These are phyloP conservation scores for Alcis repandata DNA, from an alignment of 2,888 invertebrate species.

Conservation along the genomic window DNA sequence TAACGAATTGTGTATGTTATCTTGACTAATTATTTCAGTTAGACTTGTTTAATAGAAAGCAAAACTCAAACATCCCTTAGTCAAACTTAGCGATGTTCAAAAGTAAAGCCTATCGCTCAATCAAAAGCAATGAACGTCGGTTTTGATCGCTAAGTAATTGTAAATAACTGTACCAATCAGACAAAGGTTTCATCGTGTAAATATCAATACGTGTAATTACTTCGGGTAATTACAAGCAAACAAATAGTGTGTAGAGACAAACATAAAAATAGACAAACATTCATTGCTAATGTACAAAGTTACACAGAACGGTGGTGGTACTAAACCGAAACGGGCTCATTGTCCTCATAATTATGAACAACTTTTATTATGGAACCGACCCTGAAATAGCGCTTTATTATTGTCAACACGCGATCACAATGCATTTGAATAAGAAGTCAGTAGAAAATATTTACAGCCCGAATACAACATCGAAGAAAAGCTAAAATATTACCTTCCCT, in stretches of 20 bases:
- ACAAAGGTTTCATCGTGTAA: slow-evolving; percentile 28
- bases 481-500: no score
- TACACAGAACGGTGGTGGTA: no score
- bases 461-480: no score
- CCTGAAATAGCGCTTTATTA: no score
- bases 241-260: background rate
- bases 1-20: background rate
- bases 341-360: no score
- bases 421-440: no score
- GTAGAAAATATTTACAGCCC: no score
- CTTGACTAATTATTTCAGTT: background rate
- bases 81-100: slow-evolving; percentile 11
- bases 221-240: slow-evolving; percentile 5
- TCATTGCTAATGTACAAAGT: background rate
- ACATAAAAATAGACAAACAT: background rate
- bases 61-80: slow-evolving; percentile 8
- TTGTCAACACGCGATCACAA: no score
- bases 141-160: slow-evolving; percentile 18
- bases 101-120: slow-evolving; percentile 20
- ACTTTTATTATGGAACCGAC: no score
- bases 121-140: slow-evolving; percentile 3
- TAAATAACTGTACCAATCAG: slow-evolving; percentile 31
- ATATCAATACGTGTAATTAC: slow-evolving; percentile 17
- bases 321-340: no score
- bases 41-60: slow-evolving; percentile 1